phyloP scores from a whole-genome alignment of 2,797 vertebrate species.

The Avahi laniger region DNA sequence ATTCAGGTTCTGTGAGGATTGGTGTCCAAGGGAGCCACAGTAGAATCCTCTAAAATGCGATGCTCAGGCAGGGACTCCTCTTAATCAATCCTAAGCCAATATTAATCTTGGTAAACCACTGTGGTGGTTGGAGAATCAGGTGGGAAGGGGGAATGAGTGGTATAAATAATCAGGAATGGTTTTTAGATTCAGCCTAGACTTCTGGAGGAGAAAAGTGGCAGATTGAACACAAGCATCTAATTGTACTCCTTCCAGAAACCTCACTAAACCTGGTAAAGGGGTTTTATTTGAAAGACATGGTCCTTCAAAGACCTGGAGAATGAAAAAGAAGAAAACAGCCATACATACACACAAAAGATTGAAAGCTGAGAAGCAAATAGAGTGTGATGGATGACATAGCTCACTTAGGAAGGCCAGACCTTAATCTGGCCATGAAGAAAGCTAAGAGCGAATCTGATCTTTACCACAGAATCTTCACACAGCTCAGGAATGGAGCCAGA shows the following conservation, averaged over 20 bases:
- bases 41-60: background rate
- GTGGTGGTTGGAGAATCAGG: background rate
- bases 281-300: background rate
- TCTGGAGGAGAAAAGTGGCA: background rate
- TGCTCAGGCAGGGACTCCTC: background rate
- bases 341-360: background rate
- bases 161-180: background rate
- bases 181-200: background rate
- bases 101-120: background rate
- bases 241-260: background rate
- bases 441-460: background rate
- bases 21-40: background rate
- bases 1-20: background rate
- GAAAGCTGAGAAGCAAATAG: background rate
- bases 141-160: background rate
- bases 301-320: slow-evolving; percentile 12
- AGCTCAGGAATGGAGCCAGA: background rate
- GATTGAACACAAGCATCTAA: background rate
- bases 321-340: background rate
- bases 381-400: background rate
- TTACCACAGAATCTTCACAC: background rate
- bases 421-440: background rate
- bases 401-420: background rate
- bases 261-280: background rate
- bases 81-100: background rate